Percentiles rank a stretch among this genome's conserved stretches.
Conservation (phyloP, 2,113 vertebrate species). For the Aspidoscelis tigris region DNA sequence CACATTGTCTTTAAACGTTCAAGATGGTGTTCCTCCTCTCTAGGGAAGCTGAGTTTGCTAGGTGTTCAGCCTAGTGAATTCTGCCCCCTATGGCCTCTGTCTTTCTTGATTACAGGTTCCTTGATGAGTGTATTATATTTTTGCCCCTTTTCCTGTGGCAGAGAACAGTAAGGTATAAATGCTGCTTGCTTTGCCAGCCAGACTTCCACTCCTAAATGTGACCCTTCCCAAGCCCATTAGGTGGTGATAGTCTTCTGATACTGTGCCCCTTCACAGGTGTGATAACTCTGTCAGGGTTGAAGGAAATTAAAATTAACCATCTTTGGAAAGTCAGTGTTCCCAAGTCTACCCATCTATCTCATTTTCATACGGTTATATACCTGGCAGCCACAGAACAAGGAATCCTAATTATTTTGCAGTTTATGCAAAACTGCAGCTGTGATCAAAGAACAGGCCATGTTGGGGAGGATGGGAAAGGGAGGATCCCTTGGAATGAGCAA, state of each 20-base stretch:
- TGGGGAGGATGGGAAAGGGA: not conserved
- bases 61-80: no score
- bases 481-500: not conserved
- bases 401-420: not conserved
- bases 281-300: not conserved
- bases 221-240: not conserved
- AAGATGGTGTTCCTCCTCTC: no score
- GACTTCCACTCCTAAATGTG: not conserved
- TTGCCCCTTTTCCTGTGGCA: not conserved
- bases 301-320: no score
- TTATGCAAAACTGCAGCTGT: not conserved
- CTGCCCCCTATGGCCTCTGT: no score
- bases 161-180: no score
- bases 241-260: not conserved
- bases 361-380: not conserved
- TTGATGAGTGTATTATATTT: no score
- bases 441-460: not conserved
- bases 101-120: no score
- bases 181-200: not conserved
- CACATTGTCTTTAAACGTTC: no score
- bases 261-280: not conserved
- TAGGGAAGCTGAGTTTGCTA: no score
- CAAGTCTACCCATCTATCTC: not conserved
- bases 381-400: no score
- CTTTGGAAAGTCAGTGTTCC: not conserved